Conservation (phyloP, 2,113 vertebrate genomes). For the Zeus faber region DNA sequence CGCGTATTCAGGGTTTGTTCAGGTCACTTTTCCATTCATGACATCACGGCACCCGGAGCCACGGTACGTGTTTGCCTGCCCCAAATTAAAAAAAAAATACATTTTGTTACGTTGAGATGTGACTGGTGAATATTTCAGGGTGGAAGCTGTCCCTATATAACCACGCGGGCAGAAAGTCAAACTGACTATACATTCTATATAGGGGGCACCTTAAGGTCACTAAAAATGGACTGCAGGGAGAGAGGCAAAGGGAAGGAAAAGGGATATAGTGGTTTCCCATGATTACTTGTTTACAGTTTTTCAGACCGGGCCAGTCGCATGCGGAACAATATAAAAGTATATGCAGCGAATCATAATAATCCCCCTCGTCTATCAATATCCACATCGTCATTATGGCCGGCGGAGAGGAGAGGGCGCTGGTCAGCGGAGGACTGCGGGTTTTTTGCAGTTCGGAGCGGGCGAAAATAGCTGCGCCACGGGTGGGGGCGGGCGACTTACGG, state of each 20-base stretch:
- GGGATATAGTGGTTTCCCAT: conserved; percentile 8
- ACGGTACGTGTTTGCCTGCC: no score
- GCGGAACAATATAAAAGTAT: conserved; percentile 54
- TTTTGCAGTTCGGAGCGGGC: conserved; percentile 67
- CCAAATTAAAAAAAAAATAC: no score
- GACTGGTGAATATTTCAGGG: no score
- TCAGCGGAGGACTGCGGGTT: conserved; percentile 71
- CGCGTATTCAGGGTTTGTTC: no score
- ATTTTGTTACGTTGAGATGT: no score
- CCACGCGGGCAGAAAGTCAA: no score
- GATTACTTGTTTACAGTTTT: conserved; percentile 50
- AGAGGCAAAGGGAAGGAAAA: background rate
- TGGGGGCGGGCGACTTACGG: conserved; percentile 59
- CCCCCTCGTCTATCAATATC: conserved; percentile 65
- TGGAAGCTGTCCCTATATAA: no score
- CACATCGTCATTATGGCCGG: conserved; percentile 65
- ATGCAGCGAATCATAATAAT: conserved; percentile 65
- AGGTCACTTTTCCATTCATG: no score
- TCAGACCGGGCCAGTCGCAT: conserved; percentile 42
- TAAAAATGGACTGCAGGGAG: background rate
- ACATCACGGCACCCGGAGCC: no score
- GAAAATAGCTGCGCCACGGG: conserved; percentile 65
- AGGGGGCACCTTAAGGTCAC: conserved; percentile 1
- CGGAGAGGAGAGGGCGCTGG: conserved; percentile 59
- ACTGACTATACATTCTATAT: no score